Percentiles rank a stretch among this genome's conserved stretches.
These are phyloP conservation scores for Sialis lutaria DNA, from an alignment of 2,888 invertebrate genomes.

Conservation along the genomic window DNA sequence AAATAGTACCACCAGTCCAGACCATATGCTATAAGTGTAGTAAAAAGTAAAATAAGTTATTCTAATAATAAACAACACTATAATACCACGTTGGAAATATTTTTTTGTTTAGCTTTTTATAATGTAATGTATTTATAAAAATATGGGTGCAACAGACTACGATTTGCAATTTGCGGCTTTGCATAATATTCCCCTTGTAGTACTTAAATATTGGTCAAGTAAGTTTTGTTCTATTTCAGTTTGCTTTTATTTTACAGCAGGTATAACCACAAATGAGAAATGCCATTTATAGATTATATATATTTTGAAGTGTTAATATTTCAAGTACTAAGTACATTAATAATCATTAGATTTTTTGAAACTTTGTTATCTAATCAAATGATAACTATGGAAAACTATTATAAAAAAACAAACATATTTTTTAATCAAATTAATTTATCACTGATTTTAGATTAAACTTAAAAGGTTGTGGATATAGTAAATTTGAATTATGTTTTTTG, in stretches of 20 bases:
- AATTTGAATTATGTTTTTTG: too few species aligned
- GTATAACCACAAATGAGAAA: neutral
- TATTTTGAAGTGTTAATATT: neutral
- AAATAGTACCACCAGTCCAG: neutral
- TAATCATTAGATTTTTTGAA: neutral
- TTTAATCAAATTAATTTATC: too few species aligned
- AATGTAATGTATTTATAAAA: neutral
- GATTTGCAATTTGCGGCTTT: slow-evolving; percentile 9
- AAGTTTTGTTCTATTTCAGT: slow-evolving; percentile 1
- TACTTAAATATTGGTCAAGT: slow-evolving; percentile 26
- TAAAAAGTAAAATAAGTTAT: too few species aligned
- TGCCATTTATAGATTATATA: neutral
- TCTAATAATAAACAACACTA: too few species aligned
- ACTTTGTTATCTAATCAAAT: neutral
- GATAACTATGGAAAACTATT: too few species aligned
- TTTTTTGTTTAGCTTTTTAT: too few species aligned
- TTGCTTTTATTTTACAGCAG: too few species aligned
- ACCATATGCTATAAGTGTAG: too few species aligned
- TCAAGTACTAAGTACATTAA: neutral
- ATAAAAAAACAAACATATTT: too few species aligned
- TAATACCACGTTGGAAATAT: too few species aligned
- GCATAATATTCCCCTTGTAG: slow-evolving; percentile 34
- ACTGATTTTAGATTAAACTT: too few species aligned
- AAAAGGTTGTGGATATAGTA: too few species aligned
- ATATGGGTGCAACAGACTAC: neutral